phyloP scores from a whole-genome alignment of 2,888 invertebrate genomes.

The Ectemnius lituratus region DNA sequence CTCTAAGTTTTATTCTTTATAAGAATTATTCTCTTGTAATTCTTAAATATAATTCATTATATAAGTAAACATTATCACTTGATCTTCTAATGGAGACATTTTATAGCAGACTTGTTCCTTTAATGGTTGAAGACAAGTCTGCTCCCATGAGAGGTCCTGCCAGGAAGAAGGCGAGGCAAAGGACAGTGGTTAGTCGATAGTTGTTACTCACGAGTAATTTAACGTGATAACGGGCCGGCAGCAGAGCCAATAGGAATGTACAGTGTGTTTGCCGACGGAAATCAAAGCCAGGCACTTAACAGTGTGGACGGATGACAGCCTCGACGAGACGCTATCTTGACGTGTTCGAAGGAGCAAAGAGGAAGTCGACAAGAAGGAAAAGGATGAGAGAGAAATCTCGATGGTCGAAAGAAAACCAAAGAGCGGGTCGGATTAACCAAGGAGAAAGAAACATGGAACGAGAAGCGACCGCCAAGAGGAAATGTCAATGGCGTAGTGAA shows the following conservation, averaged over 20 bases:
- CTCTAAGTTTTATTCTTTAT: no score
- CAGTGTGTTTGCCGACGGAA: constrained; percentile 70
- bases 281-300: constrained; percentile 74
- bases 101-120: no score
- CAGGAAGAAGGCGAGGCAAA: no score
- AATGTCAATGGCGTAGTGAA: no score
- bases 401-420: constrained; percentile 12
- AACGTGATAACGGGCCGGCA: constrained; percentile 61
- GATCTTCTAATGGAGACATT: no score
- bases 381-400: background rate
- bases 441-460: background rate
- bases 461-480: background rate
- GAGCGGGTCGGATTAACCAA: constrained; percentile 4
- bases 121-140: no score
- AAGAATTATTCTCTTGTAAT: no score
- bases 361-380: background rate
- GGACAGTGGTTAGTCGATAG: constrained; percentile 51
- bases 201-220: constrained; percentile 62
- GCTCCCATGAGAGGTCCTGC: no score
- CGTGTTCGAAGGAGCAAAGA: background rate
- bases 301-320: constrained; percentile 68
- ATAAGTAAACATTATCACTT: no score
- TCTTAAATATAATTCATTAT: no score
- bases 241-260: constrained; percentile 69
- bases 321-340: constrained; percentile 4